Evolutionary conservation across 2,888 invertebrate species (phyloP).

Genomic region (Nipponacmea schrenckii): DNA sequence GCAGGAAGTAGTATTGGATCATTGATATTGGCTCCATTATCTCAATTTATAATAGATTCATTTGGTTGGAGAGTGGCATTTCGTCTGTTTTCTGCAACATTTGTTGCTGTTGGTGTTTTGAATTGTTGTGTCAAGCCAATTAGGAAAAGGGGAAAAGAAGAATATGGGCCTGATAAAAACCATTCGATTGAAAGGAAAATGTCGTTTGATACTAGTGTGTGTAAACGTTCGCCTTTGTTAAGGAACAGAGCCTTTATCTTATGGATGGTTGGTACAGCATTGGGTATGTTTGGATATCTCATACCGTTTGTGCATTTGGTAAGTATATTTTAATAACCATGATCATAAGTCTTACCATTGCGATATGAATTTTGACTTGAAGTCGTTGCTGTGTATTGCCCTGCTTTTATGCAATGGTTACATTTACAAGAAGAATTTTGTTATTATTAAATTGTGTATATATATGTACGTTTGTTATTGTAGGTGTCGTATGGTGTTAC

Average conservation of each 20-base stretch:
- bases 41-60: conserved; percentile 44
- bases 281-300: conserved; percentile 59
- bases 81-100: conserved; percentile 37
- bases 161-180: conserved; percentile 28
- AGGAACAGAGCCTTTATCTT: conserved; percentile 53
- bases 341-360: background rate
- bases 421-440: background rate
- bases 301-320: conserved; percentile 60
- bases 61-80: conserved; percentile 53
- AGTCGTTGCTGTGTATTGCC: no score
- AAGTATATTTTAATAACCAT: conserved; percentile 26
- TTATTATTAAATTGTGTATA: conserved; percentile 17
- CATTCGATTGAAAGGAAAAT: conserved; percentile 20
- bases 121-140: conserved; percentile 37
- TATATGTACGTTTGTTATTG: background rate
- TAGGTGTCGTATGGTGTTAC: conserved; percentile 54
- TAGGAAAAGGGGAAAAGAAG: conserved; percentile 3
- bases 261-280: conserved; percentile 49
- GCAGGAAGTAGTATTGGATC: conserved; percentile 57
- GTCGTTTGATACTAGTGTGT: conserved; percentile 11
- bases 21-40: conserved; percentile 48
- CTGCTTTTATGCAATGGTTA: no score
- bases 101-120: conserved; percentile 31
- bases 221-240: conserved; percentile 51
- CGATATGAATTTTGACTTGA: no score